Evolutionary conservation across 2,888 invertebrate genomes (phyloP), one percentile per base, ranked within the genome.

Genomic region (Ypsolopha scabrella): DNA sequence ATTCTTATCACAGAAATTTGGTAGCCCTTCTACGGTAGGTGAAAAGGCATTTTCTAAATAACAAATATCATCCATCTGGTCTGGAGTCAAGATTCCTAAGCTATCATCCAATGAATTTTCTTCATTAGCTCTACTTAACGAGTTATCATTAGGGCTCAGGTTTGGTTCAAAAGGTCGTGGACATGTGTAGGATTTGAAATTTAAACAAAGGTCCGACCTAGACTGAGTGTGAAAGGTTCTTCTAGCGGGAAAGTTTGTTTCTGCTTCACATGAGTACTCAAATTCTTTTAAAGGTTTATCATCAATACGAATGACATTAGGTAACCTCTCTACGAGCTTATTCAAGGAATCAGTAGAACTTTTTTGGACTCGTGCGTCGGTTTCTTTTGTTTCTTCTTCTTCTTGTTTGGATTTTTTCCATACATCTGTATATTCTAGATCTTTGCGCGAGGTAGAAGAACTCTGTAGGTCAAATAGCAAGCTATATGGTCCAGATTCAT

Each of bases 71-170:
- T 93, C 92, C 94, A 96, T 95, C 77, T 95, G 95, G 79, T 95
- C 94, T 0, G 95, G 95, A 8, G 95, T 95, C 56, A 96, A 82
- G 63, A 96, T 95, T 6, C 95, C 95, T 60, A 95, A 83, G 63
- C 94, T 94, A 69, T 96, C 95, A 66, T 95, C 95, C 61, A 94
- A 89, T 1, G 95, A 95, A 70, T 93, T 93, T 68, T 94, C 92
- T 72, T 94, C 94, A 66, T 89, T 89, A 49, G 82, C 75, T 67
- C 79, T 77, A 56, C 70, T 83, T 48, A 78, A 55, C 43, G 87
- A 87, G 58, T 78, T 85, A 52, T 87, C 87, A 62, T 78, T 86
- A 48, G 87, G 86, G 64, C 83, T 85, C 57, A 72, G 62, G 57
- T 81, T 83, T 52, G 74, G 63, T 64, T 85, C 85, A 58, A 71